Base-by-base conservation (phyloP, 2,113 vertebrate species). In the Myotis davidii region DNA sequence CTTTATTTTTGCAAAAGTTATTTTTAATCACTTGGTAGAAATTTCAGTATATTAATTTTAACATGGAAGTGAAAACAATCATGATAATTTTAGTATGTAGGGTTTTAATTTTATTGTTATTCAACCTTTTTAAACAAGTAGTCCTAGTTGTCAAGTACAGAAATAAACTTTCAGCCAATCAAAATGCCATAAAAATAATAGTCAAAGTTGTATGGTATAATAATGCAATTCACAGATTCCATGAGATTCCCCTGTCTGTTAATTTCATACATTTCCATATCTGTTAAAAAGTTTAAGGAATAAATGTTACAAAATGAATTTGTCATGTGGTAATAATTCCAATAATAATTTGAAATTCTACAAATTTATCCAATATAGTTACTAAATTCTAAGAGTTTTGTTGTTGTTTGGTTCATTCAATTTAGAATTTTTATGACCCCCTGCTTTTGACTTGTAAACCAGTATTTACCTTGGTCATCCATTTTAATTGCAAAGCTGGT, bases 201-300 rank as follows among this genome's bases (percentile, higher is more conserved):
- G 96, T 97, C 92, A 96, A 97, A 82, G 83, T 97, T 96, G 64
- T 97, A 92, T 52, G 65, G 94, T 97, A 96, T 65, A 97, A 92
- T 96, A 98, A 97, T 93, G 96, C 97, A 98, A 97, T 96, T 97
- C 83, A 97, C 50, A 82, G 96, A 97, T 96, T 97, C 95, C 96
- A 65, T 64, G 37, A 90, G 96, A 97, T 97, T 98, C 97, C 96
- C 17, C 97, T 98, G 96, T 97, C 96, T 97, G 67, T 94, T 98
- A 97, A 97, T 95, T 97, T 94, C 96, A 64, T 54, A 89, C 96
- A 97, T 97, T 98, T 97, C 97, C 21, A 98, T 98, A 97, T 97
- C 96, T 97, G 72, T 96, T 97, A 97, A 96, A 98, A 96, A 97
- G 92, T 98, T 98, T 97, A 97, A 97, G 98, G 94, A 98, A 95